Percentiles rank a stretch among this genome's conserved stretches.
phyloP scores from a whole-genome alignment of 2,113 vertebrate species.

The Passer montanus region DNA sequence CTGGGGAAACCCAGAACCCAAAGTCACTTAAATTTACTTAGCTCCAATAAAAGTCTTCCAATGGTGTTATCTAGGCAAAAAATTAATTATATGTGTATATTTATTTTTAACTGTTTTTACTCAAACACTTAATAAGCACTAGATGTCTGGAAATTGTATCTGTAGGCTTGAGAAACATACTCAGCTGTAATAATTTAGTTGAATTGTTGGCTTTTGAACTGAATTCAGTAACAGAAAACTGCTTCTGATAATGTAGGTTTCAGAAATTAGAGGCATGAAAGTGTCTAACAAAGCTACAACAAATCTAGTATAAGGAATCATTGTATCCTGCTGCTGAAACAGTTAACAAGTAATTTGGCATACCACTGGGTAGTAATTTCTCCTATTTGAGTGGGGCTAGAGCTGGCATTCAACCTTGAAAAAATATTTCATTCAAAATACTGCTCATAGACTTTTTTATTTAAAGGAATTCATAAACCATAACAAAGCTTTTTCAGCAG shows the following conservation, averaged over 20 bases:
- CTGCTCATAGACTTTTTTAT: background rate
- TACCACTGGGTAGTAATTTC: constrained; percentile 50
- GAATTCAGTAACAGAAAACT: background rate
- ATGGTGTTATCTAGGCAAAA: background rate
- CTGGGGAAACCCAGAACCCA: background rate
- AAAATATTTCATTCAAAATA: constrained; percentile 58
- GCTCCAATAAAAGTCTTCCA: background rate
- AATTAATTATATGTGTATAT: background rate
- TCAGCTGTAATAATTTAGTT: background rate
- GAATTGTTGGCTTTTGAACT: constrained; percentile 12
- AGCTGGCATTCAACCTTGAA: constrained; percentile 36
- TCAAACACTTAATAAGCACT: background rate
- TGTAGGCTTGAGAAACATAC: background rate
- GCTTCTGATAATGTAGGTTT: background rate
- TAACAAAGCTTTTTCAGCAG: constrained; percentile 45
- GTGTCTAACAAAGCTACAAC: background rate
- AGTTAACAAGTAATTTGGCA: constrained; percentile 59
- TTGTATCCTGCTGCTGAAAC: background rate
- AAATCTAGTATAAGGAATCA: constrained; percentile 27
- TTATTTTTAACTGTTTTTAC: background rate
- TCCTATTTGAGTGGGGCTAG: background rate
- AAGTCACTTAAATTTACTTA: background rate
- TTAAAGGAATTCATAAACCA: constrained; percentile 46
- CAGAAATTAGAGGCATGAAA: constrained; percentile 28
- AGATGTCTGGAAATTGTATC: background rate